These are phyloP conservation scores for Chrysoperla carnea DNA, from an alignment of 1,140 invertebrate species.

Conservation along the genomic window DNA sequence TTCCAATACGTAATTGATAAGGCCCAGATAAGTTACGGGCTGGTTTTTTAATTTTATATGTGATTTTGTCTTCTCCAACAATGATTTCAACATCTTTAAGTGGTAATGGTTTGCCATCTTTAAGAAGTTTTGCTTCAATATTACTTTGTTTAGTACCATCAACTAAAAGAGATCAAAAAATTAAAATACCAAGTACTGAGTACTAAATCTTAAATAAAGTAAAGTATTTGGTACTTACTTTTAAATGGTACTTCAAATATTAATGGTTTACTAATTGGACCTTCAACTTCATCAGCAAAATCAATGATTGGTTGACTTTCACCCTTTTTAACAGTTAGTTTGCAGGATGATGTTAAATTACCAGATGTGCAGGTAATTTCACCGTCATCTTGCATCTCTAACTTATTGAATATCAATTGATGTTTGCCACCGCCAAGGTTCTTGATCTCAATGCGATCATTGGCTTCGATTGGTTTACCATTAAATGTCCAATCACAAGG, in stretches of 20 bases:
- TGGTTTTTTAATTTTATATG: slow-evolving; percentile 82
- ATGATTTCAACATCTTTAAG: slow-evolving; percentile 79
- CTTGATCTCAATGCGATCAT: slow-evolving; percentile 72
- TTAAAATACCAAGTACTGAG: slow-evolving; percentile 7
- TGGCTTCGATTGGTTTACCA: slow-evolving; percentile 62
- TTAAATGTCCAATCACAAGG: slow-evolving; percentile 89
- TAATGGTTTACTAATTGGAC: slow-evolving; percentile 60
- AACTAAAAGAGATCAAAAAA: slow-evolving; percentile 52
- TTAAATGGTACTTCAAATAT: slow-evolving; percentile 81
- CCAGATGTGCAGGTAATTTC: slow-evolving; percentile 75
- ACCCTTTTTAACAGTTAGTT: slow-evolving; percentile 66
- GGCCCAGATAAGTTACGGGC: slow-evolving; percentile 57
- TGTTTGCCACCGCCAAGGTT: slow-evolving; percentile 84
- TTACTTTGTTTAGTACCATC: slow-evolving; percentile 69
- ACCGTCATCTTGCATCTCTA: slow-evolving; percentile 65
- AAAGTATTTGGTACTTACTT: slow-evolving; percentile 34
- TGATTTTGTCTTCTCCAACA: slow-evolving; percentile 74
- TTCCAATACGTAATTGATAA: slow-evolving; percentile 74
- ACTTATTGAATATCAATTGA: slow-evolving; percentile 69
- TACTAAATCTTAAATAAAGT: slow-evolving; percentile 55
- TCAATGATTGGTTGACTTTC: slow-evolving; percentile 67
- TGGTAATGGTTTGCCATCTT: slow-evolving; percentile 72
- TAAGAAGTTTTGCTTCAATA: slow-evolving; percentile 72
- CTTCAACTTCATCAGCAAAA: slow-evolving; percentile 63
- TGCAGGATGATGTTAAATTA: slow-evolving; percentile 59